A percentile compares a stretch with the other conserved stretches of the same genome.
Conservation (phyloP, 2,888 invertebrate genomes). For the Dryadula phaetusa region DNA sequence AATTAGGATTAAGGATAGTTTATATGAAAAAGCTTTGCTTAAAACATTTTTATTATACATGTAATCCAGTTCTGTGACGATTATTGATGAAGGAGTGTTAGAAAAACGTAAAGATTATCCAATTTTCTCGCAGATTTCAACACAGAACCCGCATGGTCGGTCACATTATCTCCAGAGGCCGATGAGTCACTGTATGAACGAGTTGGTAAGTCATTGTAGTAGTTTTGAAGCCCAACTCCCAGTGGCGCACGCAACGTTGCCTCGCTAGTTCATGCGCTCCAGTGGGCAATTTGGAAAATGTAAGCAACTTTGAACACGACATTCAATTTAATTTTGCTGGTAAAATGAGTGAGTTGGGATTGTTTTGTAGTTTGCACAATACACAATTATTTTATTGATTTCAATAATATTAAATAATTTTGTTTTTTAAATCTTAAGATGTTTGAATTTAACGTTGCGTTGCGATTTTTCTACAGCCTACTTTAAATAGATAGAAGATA, state of each 20-base stretch:
- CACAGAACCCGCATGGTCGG: conserved; percentile 55
- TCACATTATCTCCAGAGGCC: conserved; percentile 59
- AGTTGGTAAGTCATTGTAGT: conserved; percentile 58
- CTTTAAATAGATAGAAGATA: conserved; percentile 34
- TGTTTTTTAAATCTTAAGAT: not conserved
- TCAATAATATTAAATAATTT: not conserved
- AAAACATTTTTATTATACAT: no score
- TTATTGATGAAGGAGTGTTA: not conserved
- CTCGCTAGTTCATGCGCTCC: conserved; percentile 72
- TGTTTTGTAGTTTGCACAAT: conserved; percentile 4
- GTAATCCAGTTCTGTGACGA: no score
- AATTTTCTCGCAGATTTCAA: conserved; percentile 24
- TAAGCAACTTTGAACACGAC: conserved; percentile 47
- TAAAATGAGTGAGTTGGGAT: conserved; percentile 28
- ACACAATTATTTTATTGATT: not conserved
- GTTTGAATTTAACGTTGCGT: no score
- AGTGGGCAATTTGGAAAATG: conserved; percentile 68
- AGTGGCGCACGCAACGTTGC: conserved; percentile 68
- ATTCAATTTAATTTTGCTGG: conserved; percentile 42
- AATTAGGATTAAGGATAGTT: not conserved
- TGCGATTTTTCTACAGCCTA: conserved; percentile 13
- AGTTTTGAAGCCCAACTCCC: conserved; percentile 58
- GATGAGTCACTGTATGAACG: conserved; percentile 62
- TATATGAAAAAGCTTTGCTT: no score
- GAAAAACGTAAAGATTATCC: not conserved